Percentiles rank a stretch among this genome's conserved stretches.
phyloP scores from a whole-genome alignment of 2,888 invertebrate genomes.

The Melolontha melolontha region DNA sequence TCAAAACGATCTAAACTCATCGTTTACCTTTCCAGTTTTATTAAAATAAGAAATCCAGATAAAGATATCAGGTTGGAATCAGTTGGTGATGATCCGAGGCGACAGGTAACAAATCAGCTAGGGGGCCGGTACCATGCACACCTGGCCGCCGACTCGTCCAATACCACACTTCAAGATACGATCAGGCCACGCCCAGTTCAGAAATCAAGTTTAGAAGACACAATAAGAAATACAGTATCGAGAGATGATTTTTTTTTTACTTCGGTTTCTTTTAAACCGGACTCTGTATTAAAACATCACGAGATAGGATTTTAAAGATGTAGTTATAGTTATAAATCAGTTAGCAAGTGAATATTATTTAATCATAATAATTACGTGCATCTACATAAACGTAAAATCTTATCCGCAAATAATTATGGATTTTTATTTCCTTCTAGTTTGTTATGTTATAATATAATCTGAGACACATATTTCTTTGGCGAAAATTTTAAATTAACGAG shows the following conservation, averaged over 20 bases:
- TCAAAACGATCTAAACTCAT: constrained; percentile 1
- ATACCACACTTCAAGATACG: constrained; percentile 51
- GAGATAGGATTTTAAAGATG: no score
- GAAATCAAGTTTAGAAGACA: constrained; percentile 46
- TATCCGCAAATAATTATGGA: no score
- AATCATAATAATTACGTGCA: no score
- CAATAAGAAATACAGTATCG: constrained; percentile 45
- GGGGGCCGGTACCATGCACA: constrained; percentile 54
- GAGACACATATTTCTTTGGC: no score
- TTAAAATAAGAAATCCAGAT: constrained; percentile 47
- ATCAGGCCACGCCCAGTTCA: constrained; percentile 50
- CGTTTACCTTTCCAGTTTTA: constrained; percentile 23
- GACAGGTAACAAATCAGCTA: constrained; percentile 60
- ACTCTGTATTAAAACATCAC: no score
- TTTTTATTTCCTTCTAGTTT: no score
- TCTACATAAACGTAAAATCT: no score
- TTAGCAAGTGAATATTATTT: no score
- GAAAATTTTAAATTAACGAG: no score
- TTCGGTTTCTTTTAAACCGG: background rate
- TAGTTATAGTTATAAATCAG: no score
- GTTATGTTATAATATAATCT: no score
- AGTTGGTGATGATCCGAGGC: constrained; percentile 55
- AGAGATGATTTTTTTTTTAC: constrained; percentile 24
- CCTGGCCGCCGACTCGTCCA: constrained; percentile 57
- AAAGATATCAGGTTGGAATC: constrained; percentile 55